Evolutionary conservation across 2,888 invertebrate genomes (phyloP).

Genomic region (Drosophila cracens): DNA sequence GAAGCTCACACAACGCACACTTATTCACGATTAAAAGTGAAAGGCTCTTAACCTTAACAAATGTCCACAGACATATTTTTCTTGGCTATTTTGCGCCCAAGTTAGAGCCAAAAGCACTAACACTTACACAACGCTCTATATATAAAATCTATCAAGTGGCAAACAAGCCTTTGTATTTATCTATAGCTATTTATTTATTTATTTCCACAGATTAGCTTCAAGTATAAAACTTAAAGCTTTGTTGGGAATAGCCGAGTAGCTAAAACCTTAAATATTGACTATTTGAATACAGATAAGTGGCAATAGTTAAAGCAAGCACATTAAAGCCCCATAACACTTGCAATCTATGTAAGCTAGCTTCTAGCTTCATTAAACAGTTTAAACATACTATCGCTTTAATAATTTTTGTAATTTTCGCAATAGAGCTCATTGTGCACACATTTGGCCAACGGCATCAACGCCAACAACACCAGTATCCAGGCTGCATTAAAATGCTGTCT

Average conservation of each 20-base stretch:
- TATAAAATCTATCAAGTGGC: conserved; percentile 16
- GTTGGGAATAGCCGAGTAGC: background rate
- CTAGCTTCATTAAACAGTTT: background rate
- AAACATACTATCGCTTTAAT: background rate
- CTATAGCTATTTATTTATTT: background rate
- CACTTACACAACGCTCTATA: conserved; percentile 22
- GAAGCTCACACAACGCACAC: conserved; percentile 25
- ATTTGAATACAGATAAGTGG: background rate
- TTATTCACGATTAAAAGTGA: conserved; percentile 61
- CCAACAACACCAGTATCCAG: background rate
- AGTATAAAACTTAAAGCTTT: background rate
- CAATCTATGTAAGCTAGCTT: background rate
- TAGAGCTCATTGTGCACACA: background rate
- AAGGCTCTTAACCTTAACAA: conserved; percentile 59
- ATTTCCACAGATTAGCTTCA: background rate
- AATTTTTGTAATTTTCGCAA: background rate
- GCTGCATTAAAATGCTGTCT: conserved; percentile 22
- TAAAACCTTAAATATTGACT: background rate
- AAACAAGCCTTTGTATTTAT: background rate
- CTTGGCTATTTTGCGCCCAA: conserved; percentile 12
- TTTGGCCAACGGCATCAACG: background rate
- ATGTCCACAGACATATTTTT: conserved; percentile 57
- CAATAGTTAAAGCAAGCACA: background rate
- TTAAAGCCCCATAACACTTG: background rate
- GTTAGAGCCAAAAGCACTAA: conserved; percentile 17